Conservation (phyloP, 2,888 invertebrate genomes). For the Stenoptilia bipunctidactyla region DNA sequence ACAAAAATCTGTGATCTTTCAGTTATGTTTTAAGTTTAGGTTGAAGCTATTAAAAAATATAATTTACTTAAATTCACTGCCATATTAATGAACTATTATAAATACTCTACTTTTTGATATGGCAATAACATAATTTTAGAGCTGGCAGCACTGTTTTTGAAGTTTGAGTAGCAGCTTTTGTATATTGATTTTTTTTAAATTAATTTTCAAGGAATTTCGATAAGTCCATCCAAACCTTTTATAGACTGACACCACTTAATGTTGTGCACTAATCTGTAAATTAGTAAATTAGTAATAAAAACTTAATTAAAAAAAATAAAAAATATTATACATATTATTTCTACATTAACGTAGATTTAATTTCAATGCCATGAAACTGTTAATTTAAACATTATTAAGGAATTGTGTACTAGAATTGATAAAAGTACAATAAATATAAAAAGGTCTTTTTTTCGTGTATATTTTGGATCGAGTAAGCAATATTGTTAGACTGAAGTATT, state of each 20-base stretch:
- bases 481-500: slow-evolving; percentile 63
- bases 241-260: slow-evolving; percentile 68
- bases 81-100: slow-evolving; percentile 15
- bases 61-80: slow-evolving; percentile 25
- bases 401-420: slow-evolving; percentile 51
- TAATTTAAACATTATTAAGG: slow-evolving; percentile 27
- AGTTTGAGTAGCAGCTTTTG: slow-evolving; percentile 23
- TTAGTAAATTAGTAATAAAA: slow-evolving; percentile 43
- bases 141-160: not conserved
- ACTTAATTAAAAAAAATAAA: slow-evolving; percentile 30
- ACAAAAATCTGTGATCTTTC: slow-evolving; percentile 59
- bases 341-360: slow-evolving; percentile 25
- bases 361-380: slow-evolving; percentile 37
- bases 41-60: slow-evolving; percentile 3
- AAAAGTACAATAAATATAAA: slow-evolving; percentile 38
- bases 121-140: not conserved
- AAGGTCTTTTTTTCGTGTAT: slow-evolving; percentile 35
- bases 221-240: slow-evolving; percentile 65
- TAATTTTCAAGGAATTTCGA: slow-evolving; percentile 24
- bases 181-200: slow-evolving; percentile 23
- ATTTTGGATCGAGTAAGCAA: slow-evolving; percentile 63
- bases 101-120: not conserved
- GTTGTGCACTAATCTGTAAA: slow-evolving; percentile 64
- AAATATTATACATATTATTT: slow-evolving; percentile 23
- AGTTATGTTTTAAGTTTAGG: slow-evolving; percentile 30